phyloP scores from a whole-genome alignment of 37 sponge, comb jelly and placozoan genomes.

The Haliclona indistincta region DNA sequence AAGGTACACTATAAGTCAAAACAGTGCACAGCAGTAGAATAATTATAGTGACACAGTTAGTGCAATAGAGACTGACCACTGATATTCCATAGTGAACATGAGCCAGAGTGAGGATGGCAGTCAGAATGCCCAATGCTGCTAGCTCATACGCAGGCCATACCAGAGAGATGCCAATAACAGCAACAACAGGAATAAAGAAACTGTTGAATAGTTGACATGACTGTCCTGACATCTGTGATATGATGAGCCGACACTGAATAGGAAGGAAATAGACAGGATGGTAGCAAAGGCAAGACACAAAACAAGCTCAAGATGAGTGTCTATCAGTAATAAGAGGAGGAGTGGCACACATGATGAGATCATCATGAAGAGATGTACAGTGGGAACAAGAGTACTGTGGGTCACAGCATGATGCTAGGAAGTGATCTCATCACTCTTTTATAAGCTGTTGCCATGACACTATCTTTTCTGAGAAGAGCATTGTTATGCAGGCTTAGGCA shows the following conservation, averaged over 20 bases:
- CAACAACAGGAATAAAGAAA: conserved; percentile 44
- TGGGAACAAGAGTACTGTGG: too few species aligned
- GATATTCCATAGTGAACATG: conserved; percentile 75
- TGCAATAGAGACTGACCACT: conserved; percentile 47
- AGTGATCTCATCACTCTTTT: too few species aligned
- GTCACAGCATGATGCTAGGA: too few species aligned
- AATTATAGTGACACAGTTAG: background rate
- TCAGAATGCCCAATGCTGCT: conserved; percentile 31
- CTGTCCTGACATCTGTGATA: conserved; percentile 72
- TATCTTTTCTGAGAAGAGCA: too few species aligned
- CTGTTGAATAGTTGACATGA: conserved; percentile 55
- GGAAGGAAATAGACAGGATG: background rate
- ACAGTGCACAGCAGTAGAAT: too few species aligned
- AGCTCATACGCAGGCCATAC: conserved; percentile 52
- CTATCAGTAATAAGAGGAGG: too few species aligned
- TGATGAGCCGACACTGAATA: conserved; percentile 81
- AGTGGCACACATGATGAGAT: too few species aligned
- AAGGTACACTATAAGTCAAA: too few species aligned
- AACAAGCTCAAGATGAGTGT: background rate
- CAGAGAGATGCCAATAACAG: conserved; percentile 36
- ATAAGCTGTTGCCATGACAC: too few species aligned
- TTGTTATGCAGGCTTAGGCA: too few species aligned
- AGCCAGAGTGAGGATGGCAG: conserved; percentile 13
- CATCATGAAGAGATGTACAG: too few species aligned
- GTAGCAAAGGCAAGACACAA: background rate